These are phyloP conservation scores for Diadegma fenestrale DNA, from an alignment of 2,888 invertebrate species.

Conservation along the genomic window DNA sequence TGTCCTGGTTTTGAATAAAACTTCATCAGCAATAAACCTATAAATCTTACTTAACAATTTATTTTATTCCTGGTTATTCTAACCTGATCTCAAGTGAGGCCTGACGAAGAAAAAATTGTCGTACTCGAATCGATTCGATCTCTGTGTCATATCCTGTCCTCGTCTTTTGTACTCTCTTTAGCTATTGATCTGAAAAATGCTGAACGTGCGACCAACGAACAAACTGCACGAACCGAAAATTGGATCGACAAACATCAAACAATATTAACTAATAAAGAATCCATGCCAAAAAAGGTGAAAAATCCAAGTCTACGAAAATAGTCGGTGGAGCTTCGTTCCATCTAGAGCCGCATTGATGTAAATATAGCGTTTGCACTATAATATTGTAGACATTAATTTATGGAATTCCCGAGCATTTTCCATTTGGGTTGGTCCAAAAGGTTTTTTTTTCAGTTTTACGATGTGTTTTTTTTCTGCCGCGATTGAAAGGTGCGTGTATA, in stretches of 20 bases:
- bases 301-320: neutral
- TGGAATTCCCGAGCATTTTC: slow-evolving; percentile 29
- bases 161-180: no score
- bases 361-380: slow-evolving; percentile 8
- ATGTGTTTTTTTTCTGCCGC: slow-evolving; percentile 24
- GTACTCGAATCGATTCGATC: no score
- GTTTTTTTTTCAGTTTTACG: slow-evolving; percentile 51
- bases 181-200: no score
- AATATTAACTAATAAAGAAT: slow-evolving; percentile 1
- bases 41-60: no score
- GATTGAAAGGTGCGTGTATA: slow-evolving; percentile 12
- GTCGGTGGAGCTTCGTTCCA: neutral
- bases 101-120: no score
- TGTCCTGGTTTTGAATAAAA: no score
- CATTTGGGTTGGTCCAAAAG: slow-evolving; percentile 19
- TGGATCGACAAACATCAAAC: neutral
- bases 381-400: no score
- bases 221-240: neutral
- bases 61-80: no score
- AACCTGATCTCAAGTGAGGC: no score
- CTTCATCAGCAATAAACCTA: no score
- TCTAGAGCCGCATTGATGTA: neutral
- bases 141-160: no score
- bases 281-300: neutral
- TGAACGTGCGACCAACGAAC: neutral